Evolutionary conservation across 2,797 vertebrate genomes (phyloP), one percentile per base, ranked within the genome.

Genomic region (Girardinus metallicus): DNA sequence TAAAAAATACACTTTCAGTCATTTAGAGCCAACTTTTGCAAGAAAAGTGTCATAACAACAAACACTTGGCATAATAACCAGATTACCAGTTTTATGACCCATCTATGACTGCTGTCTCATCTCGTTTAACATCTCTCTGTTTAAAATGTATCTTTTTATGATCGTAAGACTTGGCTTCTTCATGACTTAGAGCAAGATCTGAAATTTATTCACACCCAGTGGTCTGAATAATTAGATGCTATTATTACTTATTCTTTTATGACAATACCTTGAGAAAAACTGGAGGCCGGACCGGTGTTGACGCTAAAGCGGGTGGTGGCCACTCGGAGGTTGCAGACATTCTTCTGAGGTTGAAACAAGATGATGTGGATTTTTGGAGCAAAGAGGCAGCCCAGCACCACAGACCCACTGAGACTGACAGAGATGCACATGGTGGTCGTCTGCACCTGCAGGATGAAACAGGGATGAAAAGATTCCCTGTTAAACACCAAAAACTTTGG

Each of bases 391-490:
- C 99, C 98, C 0, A 99, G 96, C 76, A 99, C 99, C 90, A 99
- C 99, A 0, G 98, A 99, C 79, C 98, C 98, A 0, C 98, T 99
- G 92, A 99, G 96, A 89, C 98, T 99, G 89, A 99, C 98, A 0
- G 99, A 99, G 95, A 99, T 97, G 47, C 99, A 99, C 97, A 99
- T 98, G 80, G 99, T 99, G 75, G 99, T 99, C 74, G 98, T 99
- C 90, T 99, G 99, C 51, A 99, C 99, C 99, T 99, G 95, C 0
- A 80, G 36, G 34, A 41, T 29, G 36, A 68, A 81, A 46, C 51
- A 82, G 47, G 66, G 62, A 80, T 66, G 44, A 71, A 43, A 78
- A 66, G 13, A 73, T 62, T 80, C 43, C 68, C 55, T 70, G 29
- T 36, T 13, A 74, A 36, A 78, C 53, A 34, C 41, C 18, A 31